Evolutionary conservation across 2,888 invertebrate species (phyloP), one percentile per base, ranked within the genome.

Genomic region (Ptilodon capucinus): DNA sequence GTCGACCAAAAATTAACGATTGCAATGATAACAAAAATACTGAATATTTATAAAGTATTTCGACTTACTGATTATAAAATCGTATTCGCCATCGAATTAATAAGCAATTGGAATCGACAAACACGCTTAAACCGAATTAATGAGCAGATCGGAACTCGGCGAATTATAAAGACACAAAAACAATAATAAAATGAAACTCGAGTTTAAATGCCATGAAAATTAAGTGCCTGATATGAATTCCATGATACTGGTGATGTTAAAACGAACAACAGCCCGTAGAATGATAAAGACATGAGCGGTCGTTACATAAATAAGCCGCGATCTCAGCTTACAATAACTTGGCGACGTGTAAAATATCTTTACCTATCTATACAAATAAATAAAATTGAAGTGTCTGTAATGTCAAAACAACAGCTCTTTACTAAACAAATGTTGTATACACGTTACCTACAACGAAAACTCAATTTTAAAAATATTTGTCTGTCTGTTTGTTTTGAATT

Each of bases 341-440:
- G 86, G 81, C 72, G 89, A 88, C 85, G 84, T 85, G 87, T 87
- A 79, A 90, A 87, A 86, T 88, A 88, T 86, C 83, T 79, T 81
- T 80, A 81, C n/a, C n/a, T n/a, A n/a, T n/a, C n/a, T n/a, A n/a
- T n/a, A n/a, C n/a, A n/a, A n/a, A n/a, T n/a, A n/a, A n/a, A n/a
- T n/a, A n/a, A n/a, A n/a, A n/a, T n/a, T n/a, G n/a, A n/a, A n/a
- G n/a, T n/a, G n/a, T n/a, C n/a, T n/a, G n/a, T n/a, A n/a, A n/a
- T n/a, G n/a, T n/a, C n/a, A n/a, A n/a, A n/a, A n/a, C n/a, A n/a
- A n/a, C n/a, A n/a, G n/a, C n/a, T n/a, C n/a, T n/a, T n/a, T n/a
- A n/a, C n/a, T n/a, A n/a, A n/a, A n/a, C n/a, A n/a, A n/a, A n/a
- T n/a, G n/a, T n/a, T n/a, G n/a, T n/a, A n/a, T n/a, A n/a, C n/a